These are phyloP conservation scores for Rousettus madagascariensis DNA, from an alignment of 2,797 vertebrate genomes.

Conservation along the genomic window DNA sequence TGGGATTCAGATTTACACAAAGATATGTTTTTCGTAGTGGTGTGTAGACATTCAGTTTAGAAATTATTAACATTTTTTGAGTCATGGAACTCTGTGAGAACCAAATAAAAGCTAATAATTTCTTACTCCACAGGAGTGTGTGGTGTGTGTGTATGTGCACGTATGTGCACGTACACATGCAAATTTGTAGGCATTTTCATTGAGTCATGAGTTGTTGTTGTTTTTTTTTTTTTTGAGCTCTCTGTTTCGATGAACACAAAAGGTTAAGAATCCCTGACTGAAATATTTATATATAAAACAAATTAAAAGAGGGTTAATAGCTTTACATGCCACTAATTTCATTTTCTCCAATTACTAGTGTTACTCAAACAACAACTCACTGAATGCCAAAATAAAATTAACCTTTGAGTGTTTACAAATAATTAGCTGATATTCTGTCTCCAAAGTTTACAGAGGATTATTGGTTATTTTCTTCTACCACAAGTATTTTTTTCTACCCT, in stretches of 20 bases:
- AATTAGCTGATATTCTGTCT: conserved; percentile 42
- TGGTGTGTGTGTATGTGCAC: not conserved
- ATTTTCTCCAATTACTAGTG: not conserved
- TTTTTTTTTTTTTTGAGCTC: no score
- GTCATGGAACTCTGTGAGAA: not conserved
- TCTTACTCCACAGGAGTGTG: not conserved
- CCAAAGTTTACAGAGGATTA: not conserved
- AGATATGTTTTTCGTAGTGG: not conserved
- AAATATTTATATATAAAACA: not conserved
- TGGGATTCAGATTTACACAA: not conserved
- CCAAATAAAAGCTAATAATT: conserved; percentile 16
- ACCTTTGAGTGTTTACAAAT: not conserved
- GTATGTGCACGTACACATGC: not conserved
- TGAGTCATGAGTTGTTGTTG: not conserved
- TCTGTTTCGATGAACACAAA: not conserved
- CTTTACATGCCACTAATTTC: not conserved
- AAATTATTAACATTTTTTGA: not conserved
- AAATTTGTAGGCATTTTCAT: conserved; percentile 14
- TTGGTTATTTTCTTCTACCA: not conserved
- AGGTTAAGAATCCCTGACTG: not conserved
- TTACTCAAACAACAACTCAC: conserved; percentile 37
- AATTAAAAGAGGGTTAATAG: not conserved
- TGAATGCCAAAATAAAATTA: conserved; percentile 21
- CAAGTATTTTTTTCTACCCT: not conserved
- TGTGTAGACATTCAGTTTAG: not conserved